Percentiles rank a stretch among this genome's conserved stretches.
Conservation (phyloP, 1,140 invertebrate genomes). For the Drosophila varians region DNA sequence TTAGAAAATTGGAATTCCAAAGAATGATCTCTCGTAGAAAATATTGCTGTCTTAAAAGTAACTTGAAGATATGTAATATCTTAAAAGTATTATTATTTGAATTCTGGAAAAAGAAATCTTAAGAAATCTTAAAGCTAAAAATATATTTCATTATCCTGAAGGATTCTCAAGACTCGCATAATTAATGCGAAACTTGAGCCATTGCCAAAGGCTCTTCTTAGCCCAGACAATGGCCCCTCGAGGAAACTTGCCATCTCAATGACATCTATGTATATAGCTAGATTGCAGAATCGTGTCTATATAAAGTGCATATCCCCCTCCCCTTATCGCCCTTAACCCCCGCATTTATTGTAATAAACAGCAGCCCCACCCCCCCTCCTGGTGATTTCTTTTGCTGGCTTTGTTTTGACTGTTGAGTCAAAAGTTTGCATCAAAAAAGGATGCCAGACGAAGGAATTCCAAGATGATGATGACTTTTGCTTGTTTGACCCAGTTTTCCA, state of each 20-base stretch:
- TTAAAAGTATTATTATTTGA: too few species aligned
- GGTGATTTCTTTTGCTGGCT: slow-evolving; percentile 19
- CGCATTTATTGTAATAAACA: not conserved
- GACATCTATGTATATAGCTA: slow-evolving; percentile 12
- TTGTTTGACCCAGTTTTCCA: slow-evolving; percentile 45
- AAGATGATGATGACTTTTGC: slow-evolving; percentile 15
- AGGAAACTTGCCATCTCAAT: slow-evolving; percentile 37
- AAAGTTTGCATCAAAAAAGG: slow-evolving; percentile 39
- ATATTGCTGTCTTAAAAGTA: too few species aligned
- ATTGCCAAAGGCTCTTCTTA: slow-evolving; percentile 13
- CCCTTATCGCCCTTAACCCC: not conserved
- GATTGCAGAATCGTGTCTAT: slow-evolving; percentile 10
- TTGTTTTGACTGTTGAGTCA: slow-evolving; percentile 39
- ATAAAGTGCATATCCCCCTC: slow-evolving; percentile 2
- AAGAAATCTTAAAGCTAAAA: not conserved
- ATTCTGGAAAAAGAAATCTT: too few species aligned
- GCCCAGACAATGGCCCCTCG: slow-evolving; percentile 20
- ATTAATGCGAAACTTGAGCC: slow-evolving; percentile 24
- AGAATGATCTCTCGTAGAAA: too few species aligned
- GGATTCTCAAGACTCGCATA: slow-evolving; percentile 5
- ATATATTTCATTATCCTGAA: not conserved
- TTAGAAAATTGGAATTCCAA: too few species aligned
- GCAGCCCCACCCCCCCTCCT: not conserved
- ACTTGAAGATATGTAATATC: too few species aligned
- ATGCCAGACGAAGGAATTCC: slow-evolving; percentile 28